A percentile compares a stretch with the other conserved stretches of the same genome.
These are phyloP conservation scores for Cepaea hortensis DNA, from an alignment of 2,888 invertebrate species.

Conservation along the genomic window DNA sequence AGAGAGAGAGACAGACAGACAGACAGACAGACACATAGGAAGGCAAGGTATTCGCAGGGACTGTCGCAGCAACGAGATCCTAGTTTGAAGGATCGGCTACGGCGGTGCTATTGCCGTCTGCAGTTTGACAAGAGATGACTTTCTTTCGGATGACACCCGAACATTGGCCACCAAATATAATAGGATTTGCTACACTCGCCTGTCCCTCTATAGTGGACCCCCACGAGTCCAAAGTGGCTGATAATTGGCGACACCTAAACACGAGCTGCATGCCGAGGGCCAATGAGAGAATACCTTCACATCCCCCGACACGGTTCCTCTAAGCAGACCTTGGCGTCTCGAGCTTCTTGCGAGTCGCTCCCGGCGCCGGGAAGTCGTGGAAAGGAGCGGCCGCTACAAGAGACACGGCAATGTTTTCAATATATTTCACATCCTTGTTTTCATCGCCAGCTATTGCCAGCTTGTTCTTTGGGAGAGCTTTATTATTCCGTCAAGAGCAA, in stretches of 20 bases:
- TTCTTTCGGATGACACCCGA: slow-evolving; percentile 23
- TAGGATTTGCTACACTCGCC: slow-evolving; percentile 30
- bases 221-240: slow-evolving; percentile 30
- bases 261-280: slow-evolving; percentile 23
- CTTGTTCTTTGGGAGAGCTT: not conserved
- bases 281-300: slow-evolving; percentile 11
- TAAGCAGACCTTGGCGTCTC: slow-evolving; percentile 15
- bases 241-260: slow-evolving; percentile 38
- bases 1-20: not conserved
- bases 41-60: not conserved
- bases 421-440: not conserved
- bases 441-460: not conserved
- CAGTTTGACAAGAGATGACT: slow-evolving; percentile 15
- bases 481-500: slow-evolving; percentile 14
- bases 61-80: too few relatives aligned
- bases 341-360: not conserved
- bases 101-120: slow-evolving; percentile 4
- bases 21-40: not conserved
- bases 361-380: slow-evolving; percentile 27
- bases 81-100: not conserved
- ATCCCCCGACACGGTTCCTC: not conserved
- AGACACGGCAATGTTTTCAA: not conserved
- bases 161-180: slow-evolving; percentile 11
- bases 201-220: slow-evolving; percentile 9
- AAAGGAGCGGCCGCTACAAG: not conserved